Evolutionary conservation across 2,797 vertebrate species (phyloP), one percentile per base, ranked within the genome.

Genomic region (Synaphobranchus kaupii): DNA sequence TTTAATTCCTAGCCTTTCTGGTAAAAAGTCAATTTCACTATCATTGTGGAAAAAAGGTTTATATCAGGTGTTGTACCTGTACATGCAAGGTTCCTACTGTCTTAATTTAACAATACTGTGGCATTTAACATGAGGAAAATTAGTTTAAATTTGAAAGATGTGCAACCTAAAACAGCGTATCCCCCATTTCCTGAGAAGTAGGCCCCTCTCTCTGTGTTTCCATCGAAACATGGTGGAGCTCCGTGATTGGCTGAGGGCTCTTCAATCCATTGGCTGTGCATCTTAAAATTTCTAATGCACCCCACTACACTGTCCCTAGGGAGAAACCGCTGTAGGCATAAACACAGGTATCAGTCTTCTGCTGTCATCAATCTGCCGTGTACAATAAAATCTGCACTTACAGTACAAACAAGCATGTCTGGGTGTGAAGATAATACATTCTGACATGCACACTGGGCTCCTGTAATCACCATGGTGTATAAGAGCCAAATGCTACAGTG

Each of bases 141-240:
- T 20, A 0, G 1, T 48, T 5, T 22, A 82, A 52, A 76, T 39
- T 48, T 15, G 66, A 50, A 50, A 4, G 10, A 84, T n/a, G 17
- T 0, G 92, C 97, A 93, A 99, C 98, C 97, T 89, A 97, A 87
- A 84, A 95, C 81, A 71, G 97, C 88, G 81, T 97, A 95, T 15
- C 96, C 96, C 89, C 97, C 97, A 88, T 95, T 95, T 87, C 95
- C 96, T 91, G 97, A 96, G 94, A 99, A 99, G 91, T 97, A 98
- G 84, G 96, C 94, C 73, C 98, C 98, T 4, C 89, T 94, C 86
- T 98, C 97, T 89, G 93, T 92, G 83, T 92, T 94, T 85, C 95
- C 95, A 54, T 95, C 95, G 44, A 97, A 94, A 92, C 98, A 99
- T 25, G 97, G 97, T 8, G 96, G 95, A 0, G 96, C 90, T 0